phyloP scores from a whole-genome alignment of 2,797 vertebrate species.

The Scyliorhinus canicula region DNA sequence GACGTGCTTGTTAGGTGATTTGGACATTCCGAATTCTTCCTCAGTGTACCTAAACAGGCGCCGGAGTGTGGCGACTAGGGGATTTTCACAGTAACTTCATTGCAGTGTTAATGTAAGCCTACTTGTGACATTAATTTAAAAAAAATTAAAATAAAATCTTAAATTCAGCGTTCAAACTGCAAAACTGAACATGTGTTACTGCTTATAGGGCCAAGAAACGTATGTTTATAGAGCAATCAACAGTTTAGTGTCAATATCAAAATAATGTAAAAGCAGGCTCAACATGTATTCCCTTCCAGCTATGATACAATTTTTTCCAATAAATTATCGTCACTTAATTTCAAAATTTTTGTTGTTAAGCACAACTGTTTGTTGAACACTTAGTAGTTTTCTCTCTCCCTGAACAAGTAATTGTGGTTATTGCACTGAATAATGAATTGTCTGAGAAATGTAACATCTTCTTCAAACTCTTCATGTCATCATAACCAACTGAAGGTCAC shows the following conservation, averaged over 20 bases:
- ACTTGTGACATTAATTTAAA: no score
- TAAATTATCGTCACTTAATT: neutral
- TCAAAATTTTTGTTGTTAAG: neutral
- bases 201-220: neutral
- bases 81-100: no score
- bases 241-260: neutral
- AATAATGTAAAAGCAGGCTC: neutral
- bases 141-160: neutral
- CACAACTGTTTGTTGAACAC: neutral
- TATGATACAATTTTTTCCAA: neutral
- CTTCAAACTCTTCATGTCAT: neutral
- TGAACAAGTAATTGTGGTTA: neutral
- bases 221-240: neutral
- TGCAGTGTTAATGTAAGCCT: no score
- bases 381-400: neutral
- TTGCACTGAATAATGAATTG: constrained; percentile 4
- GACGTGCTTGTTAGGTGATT: no score
- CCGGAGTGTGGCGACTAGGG: no score
- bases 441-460: constrained; percentile 21
- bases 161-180: neutral
- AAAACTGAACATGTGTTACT: neutral
- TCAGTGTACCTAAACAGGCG: no score
- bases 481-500: constrained; percentile 14
- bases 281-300: neutral
- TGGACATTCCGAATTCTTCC: no score